Base-by-base conservation (phyloP, 1,140 invertebrate genomes). In the Pteromalus puparum region DNA sequence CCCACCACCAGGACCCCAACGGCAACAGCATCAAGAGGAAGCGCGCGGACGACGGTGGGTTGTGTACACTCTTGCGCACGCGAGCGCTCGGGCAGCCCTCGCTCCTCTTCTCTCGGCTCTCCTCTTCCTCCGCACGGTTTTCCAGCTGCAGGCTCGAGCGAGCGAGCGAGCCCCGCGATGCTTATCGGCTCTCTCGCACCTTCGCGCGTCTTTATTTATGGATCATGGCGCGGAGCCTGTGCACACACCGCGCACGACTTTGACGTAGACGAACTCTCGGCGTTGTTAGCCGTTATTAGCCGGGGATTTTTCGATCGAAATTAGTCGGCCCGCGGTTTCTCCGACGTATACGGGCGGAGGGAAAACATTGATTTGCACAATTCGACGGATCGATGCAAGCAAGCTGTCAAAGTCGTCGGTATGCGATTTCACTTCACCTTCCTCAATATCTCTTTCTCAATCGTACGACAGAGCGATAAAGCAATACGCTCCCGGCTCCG, bases 11-110 rank as follows among this genome's bases (percentile, higher is more conserved):
- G 88, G 95, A 96, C 91, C 95, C 95, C 73, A 96, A 96, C 89
- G 95, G 94, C 84, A 96, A 95, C 90, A 95, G 92, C 87, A 95
- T 95, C 90, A 97, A 96, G 90, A 93, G 96, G 87, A 96, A 97
- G 93, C 93, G 96, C 82, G 93, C 95, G 85, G 95, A 96, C 78
- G 95, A 95, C 87, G 95, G 95, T 95, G 89, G 95, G 94, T 91
- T 61, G 28, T 26, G n/a, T 26, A 13, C 9, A 6, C 46, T 13
- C 34, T 48, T 46, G 7, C 12, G 12, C n/a, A 12, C 70, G 70
- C 70, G 24, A 72, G 18, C n/a, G 5, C 48, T 26, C 67, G 24
- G 53, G 46, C 46, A 42, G 46, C 46, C 12, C 13, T 48, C 46
- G 46, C 46, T 18, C 10, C 46, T 1, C 13, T 0, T 48, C 46